Percentiles rank a stretch among this genome's conserved stretches.
Evolutionary conservation across 2,113 vertebrate species (phyloP).

Genomic region (Hydropotes inermis): DNA sequence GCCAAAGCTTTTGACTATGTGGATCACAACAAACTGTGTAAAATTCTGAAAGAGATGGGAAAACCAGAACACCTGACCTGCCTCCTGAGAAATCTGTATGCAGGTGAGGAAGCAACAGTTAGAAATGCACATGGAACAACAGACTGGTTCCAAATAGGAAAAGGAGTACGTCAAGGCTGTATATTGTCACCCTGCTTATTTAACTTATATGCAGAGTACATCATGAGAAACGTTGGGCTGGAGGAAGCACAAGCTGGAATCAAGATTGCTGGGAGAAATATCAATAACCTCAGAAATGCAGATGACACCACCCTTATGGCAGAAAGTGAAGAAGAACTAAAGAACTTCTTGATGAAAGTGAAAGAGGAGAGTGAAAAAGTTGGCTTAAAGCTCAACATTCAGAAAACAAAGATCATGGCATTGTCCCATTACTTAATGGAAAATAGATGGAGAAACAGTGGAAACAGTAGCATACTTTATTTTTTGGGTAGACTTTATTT

Average conservation of each 20-base stretch:
- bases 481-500: neutral
- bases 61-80: neutral
- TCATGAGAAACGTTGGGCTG: accelerated
- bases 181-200: neutral
- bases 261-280: accelerated
- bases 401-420: neutral
- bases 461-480: neutral
- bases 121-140: neutral
- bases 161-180: neutral
- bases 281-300: neutral
- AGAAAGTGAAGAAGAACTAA: neutral
- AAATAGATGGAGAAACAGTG: neutral
- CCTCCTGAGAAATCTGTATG: neutral
- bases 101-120: neutral
- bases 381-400: neutral
- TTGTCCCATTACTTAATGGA: neutral
- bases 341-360: neutral
- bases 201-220: neutral
- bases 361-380: neutral
- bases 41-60: neutral
- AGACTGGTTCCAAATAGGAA: neutral
- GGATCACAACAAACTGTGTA: neutral
- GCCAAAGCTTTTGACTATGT: neutral
- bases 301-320: neutral
- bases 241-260: neutral